Evolutionary conservation across 2,888 invertebrate genomes (phyloP).

Genomic region (Dynastes tityus): DNA sequence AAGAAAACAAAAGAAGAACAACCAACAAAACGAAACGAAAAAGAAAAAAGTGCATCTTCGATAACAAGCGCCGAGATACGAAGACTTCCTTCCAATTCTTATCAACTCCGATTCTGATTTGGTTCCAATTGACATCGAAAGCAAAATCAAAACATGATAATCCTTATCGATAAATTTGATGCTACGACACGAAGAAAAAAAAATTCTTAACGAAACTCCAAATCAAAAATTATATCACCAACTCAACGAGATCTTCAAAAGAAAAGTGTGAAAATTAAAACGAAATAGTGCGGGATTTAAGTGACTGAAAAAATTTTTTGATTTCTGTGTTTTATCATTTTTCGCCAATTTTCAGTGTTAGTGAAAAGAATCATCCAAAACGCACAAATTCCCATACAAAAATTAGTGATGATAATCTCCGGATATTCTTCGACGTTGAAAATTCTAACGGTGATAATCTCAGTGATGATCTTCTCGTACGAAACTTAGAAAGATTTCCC

Average conservation of each 20-base stretch:
- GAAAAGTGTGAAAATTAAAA: no score
- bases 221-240: no score
- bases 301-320: neutral
- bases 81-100: neutral
- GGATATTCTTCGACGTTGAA: neutral
- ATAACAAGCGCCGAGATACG: neutral
- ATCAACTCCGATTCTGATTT: neutral
- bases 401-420: neutral
- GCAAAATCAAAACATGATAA: neutral
- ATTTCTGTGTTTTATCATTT: constrained; percentile 1
- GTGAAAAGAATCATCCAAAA: neutral
- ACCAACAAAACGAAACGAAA: neutral
- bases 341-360: neutral
- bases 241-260: no score
- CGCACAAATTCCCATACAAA: neutral
- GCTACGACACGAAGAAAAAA: neutral
- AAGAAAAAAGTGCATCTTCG: neutral
- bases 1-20: neutral
- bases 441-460: neutral
- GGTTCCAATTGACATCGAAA: neutral
- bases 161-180: neutral
- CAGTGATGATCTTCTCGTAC: neutral
- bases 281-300: neutral
- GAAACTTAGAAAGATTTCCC: neutral
- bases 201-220: neutral